Conservation (phyloP, 92 coral and sea anemone species). For the Micromussa lordhowensis region DNA sequence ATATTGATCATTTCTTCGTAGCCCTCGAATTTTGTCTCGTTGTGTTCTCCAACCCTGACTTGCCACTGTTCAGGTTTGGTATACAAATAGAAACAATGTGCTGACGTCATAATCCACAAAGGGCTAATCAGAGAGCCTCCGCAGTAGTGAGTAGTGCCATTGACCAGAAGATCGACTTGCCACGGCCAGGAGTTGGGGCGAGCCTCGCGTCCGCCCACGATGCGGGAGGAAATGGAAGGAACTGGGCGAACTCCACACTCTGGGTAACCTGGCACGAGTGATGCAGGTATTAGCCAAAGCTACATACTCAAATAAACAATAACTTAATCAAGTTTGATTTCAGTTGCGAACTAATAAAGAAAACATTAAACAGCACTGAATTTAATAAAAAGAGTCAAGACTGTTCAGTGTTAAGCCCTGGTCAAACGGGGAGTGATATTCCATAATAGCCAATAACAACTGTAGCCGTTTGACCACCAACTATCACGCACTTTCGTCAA, state of each 20-base stretch:
- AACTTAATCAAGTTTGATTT: not conserved
- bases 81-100: slow-evolving; percentile 74
- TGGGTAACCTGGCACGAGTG: slow-evolving; percentile 23
- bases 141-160: slow-evolving; percentile 77
- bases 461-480: no score
- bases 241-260: slow-evolving; percentile 63
- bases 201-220: slow-evolving; percentile 94
- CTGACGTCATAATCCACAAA: slow-evolving; percentile 88
- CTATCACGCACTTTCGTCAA: no score
- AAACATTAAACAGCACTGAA: no score
- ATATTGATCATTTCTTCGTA: slow-evolving; percentile 78
- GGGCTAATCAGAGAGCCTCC: slow-evolving; percentile 90
- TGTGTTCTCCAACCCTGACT: slow-evolving; percentile 89
- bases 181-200: slow-evolving; percentile 98
- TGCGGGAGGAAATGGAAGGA: slow-evolving; percentile 49
- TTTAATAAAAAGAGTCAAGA: no score
- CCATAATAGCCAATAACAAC: no score
- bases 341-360: no score
- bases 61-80: slow-evolving; percentile 65
- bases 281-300: no score
- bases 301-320: not conserved
- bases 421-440: no score
- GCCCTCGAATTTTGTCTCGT: slow-evolving; percentile 75
- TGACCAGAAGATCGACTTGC: slow-evolving; percentile 87
- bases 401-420: no score